Conservation (phyloP, 2,888 invertebrate genomes). For the Dorcus parallelipipedus region DNA sequence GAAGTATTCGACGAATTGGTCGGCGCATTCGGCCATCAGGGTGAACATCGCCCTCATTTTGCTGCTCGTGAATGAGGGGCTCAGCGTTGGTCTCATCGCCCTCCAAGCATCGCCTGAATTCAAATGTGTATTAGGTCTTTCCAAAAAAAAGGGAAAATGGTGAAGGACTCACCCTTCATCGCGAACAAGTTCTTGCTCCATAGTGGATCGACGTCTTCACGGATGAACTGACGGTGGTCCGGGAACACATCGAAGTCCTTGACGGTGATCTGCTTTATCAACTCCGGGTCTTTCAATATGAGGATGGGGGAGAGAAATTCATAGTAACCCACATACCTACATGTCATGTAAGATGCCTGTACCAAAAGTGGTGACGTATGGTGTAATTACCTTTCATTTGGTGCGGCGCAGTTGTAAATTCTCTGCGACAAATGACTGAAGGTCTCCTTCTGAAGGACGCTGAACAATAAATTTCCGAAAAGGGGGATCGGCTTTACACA, state of each 20-base stretch:
- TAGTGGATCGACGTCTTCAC: constrained; percentile 30
- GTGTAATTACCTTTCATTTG: constrained; percentile 13
- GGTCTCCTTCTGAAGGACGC: constrained; percentile 2
- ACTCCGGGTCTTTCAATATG: constrained; percentile 32
- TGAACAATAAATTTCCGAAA: too few species aligned
- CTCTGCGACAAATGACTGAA: constrained; percentile 1
- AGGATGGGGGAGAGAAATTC: constrained; percentile 26
- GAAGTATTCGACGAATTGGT: constrained; percentile 24
- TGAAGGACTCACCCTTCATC: too few species aligned
- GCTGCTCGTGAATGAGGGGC: neutral
- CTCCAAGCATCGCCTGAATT: too few species aligned
- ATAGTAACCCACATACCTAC: constrained; percentile 31
- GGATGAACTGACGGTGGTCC: constrained; percentile 34
- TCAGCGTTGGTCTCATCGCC: too few species aligned
- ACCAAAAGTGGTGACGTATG: too few species aligned
- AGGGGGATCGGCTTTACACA: too few species aligned
- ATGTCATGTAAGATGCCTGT: too few species aligned
- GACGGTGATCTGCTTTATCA: constrained; percentile 42
- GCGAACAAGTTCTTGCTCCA: constrained; percentile 26
- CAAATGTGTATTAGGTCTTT: too few species aligned
- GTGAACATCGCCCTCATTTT: constrained; percentile 22
- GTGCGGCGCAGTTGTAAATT: constrained; percentile 10
- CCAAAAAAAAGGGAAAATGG: too few species aligned
- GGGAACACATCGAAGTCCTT: constrained; percentile 46
- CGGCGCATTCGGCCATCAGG: constrained; percentile 13